Conservation (phyloP, 1,140 invertebrate genomes). For the Asbolus verrucosus region DNA sequence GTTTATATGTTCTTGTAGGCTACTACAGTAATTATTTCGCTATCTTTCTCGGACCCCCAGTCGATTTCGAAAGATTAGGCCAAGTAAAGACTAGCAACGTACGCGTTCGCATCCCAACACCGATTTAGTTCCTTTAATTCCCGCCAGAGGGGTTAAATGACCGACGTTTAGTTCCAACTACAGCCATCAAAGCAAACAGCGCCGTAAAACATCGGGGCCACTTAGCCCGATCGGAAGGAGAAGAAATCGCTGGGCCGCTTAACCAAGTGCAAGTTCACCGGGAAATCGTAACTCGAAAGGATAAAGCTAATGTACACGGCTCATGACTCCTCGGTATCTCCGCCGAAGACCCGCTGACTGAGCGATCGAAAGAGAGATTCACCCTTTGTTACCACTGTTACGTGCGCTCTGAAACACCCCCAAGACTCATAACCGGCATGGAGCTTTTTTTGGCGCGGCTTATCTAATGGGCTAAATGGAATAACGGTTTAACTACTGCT, state of each 20-base stretch:
- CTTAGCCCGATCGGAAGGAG: constrained; percentile 12
- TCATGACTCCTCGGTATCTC: constrained; percentile 22
- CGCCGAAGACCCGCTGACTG: constrained; percentile 45
- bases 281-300: constrained; percentile 51
- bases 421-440: neutral
- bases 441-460: constrained; percentile 7
- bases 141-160: constrained; percentile 54
- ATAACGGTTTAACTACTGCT: no score
- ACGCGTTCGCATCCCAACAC: constrained; percentile 51
- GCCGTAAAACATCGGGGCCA: constrained; percentile 37
- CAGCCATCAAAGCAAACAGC: constrained; percentile 49
- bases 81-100: constrained; percentile 50
- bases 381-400: neutral
- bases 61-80: constrained; percentile 49
- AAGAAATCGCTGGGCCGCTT: constrained; percentile 50
- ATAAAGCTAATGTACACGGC: constrained; percentile 53
- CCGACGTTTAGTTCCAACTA: constrained; percentile 52
- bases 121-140: constrained; percentile 54
- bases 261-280: constrained; percentile 50
- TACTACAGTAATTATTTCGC: constrained; percentile 34
- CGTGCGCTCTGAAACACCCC: constrained; percentile 9
- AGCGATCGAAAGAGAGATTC: constrained; percentile 24
- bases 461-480: constrained; percentile 4
- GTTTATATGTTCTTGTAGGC: constrained; percentile 37
- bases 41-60: constrained; percentile 39